phyloP scores from a whole-genome alignment of 2,888 invertebrate species.

The Hypena proboscidalis region DNA sequence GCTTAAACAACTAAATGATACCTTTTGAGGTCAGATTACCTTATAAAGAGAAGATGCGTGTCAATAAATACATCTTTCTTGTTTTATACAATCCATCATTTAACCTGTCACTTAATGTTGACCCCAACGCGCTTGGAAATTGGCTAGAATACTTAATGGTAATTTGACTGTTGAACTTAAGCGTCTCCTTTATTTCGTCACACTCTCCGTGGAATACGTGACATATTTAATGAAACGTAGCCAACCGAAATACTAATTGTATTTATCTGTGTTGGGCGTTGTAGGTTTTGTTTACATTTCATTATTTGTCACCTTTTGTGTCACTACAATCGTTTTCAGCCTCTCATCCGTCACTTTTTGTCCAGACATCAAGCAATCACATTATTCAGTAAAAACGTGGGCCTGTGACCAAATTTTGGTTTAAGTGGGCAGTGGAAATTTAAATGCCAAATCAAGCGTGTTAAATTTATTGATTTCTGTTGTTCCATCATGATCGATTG shows the following conservation, averaged over 20 bases:
- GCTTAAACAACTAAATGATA: slow-evolving; percentile 19
- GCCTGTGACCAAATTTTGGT: slow-evolving; percentile 20
- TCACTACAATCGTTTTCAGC: no score
- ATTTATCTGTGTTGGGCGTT: no score
- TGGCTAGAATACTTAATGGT: background rate
- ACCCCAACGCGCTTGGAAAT: slow-evolving; percentile 8
- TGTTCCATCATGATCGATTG: slow-evolving; percentile 14
- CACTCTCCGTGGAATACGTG: no score
- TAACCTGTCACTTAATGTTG: slow-evolving; percentile 9
- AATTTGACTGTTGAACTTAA: slow-evolving; percentile 8
- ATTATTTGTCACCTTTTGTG: no score
- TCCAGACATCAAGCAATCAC: background rate
- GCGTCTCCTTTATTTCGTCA: slow-evolving; percentile 2
- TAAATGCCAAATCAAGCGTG: slow-evolving; percentile 28
- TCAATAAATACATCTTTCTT: slow-evolving; percentile 32
- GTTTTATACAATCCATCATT: slow-evolving; percentile 16
- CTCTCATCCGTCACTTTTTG: slow-evolving; percentile 1
- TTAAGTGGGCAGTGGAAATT: slow-evolving; percentile 30
- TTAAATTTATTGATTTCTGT: slow-evolving; percentile 33
- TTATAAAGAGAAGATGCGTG: slow-evolving; percentile 34
- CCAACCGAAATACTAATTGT: no score
- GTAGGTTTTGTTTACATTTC: no score
- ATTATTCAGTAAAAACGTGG: slow-evolving; percentile 20
- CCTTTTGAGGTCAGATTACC: slow-evolving; percentile 25
- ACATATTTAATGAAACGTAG: no score